Conservation (phyloP, 1,140 invertebrate species). For the Ridgeia piscesae region DNA sequence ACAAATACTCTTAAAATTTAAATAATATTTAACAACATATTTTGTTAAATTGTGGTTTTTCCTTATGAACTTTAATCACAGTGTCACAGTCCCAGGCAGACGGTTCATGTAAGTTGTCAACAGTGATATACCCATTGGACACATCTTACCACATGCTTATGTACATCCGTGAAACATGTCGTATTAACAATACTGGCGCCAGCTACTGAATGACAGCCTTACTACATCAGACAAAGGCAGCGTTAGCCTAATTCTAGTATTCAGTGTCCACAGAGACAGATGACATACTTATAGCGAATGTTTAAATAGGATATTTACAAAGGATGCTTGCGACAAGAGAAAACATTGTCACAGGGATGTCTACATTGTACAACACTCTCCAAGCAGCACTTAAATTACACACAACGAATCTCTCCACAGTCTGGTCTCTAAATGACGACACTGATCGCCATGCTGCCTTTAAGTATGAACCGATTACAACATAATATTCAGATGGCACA, state of each 20-base stretch:
- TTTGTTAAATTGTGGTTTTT: too few species aligned
- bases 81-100: too few species aligned
- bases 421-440: neutral
- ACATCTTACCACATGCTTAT: too few species aligned
- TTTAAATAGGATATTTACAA: neutral
- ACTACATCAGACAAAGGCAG: neutral
- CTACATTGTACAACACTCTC: neutral
- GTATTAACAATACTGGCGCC: neutral
- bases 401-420: neutral
- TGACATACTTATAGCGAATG: neutral
- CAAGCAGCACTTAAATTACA: neutral
- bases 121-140: too few species aligned
- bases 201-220: neutral
- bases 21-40: too few species aligned
- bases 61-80: too few species aligned
- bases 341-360: neutral
- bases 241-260: too few species aligned
- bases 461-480: neutral
- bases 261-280: neutral
- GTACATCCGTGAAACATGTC: neutral
- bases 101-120: too few species aligned
- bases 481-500: constrained; percentile 3
- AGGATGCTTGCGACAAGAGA: neutral
- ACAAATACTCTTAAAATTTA: too few species aligned
- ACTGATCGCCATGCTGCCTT: neutral